Evolutionary conservation across 2,797 vertebrate genomes (phyloP).

Genomic region (Eulemur mongoz): DNA sequence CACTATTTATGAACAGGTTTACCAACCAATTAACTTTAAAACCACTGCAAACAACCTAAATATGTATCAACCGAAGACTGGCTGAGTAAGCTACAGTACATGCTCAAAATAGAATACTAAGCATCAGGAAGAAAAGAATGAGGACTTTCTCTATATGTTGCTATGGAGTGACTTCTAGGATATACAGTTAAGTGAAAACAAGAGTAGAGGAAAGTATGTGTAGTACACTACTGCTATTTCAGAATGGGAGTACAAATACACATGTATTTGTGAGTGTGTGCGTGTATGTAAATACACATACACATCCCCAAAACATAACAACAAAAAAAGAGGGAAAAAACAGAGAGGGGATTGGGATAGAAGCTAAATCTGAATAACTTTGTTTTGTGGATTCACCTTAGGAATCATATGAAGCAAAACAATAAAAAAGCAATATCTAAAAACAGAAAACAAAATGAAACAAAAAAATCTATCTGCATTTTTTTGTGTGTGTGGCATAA

Average conservation of each 20-base stretch:
- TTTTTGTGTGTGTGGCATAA: no score
- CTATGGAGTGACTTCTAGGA: not conserved
- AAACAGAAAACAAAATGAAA: not conserved
- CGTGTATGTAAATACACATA: rapidly evolving
- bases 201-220: not conserved
- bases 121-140: not conserved
- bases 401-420: not conserved
- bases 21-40: not conserved
- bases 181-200: not conserved
- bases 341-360: not conserved
- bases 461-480: not conserved
- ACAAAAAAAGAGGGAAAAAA: not conserved
- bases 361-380: not conserved
- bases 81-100: not conserved
- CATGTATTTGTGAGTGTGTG: not conserved
- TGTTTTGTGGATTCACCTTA: not conserved
- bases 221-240: not conserved
- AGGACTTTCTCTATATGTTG: not conserved
- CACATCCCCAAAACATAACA: not conserved
- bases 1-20: not conserved
- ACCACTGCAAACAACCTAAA: not conserved
- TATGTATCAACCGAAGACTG: not conserved
- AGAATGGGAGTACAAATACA: not conserved
- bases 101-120: not conserved
- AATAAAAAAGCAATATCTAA: not conserved